Evolutionary conservation across 2,113 vertebrate species (phyloP), one percentile per base, ranked within the genome.

Genomic region (Dasyprocta punctata): DNA sequence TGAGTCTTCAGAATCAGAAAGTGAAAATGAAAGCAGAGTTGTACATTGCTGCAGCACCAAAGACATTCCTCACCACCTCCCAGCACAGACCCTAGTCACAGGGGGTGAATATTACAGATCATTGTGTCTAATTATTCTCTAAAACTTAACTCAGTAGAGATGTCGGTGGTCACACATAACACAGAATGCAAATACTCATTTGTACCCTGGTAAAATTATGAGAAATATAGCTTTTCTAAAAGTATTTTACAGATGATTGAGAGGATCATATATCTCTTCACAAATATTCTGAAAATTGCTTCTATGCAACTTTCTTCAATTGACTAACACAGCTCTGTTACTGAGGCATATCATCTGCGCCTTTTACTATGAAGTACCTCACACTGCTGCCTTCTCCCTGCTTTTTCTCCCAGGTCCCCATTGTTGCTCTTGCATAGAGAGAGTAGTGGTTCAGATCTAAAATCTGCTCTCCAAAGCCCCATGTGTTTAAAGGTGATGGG

Each of bases 21-120:
- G 7, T 28, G 44, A 47, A 58, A 47, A 24, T 12, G 28, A 49
- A 5, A 12, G 30, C 12, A 41, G 2, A 87, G 2, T 20, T 47
- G 19, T n/a, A 14, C n/a, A 69, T 38, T 54, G 11, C 28, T 38
- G 17, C 11, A 69, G 19, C 7, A 22, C 63, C 63, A 5, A 82
- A 52, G 36, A 33, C 2, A 3, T n/a, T 1, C 7, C 19, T 12
- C 9, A 5, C 38, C 0, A n/a, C 2, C 36, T 63, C 14, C 52
- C 4, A 73, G 65, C 13, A 26, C 10, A 33, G 36, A 11, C 4
- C 58, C 30, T 80, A 16, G 44, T n/a, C 47, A 41, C 36, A 44
- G 54, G 41, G 1, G 16, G 7, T 49, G 28, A 58, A 9, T 24
- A 17, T 60, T 44, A 28, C 13, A 44, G 4, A 16, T 7, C 13